Base-by-base conservation (phyloP, 1,140 invertebrate species). In the Leguminivora glycinivorella region DNA sequence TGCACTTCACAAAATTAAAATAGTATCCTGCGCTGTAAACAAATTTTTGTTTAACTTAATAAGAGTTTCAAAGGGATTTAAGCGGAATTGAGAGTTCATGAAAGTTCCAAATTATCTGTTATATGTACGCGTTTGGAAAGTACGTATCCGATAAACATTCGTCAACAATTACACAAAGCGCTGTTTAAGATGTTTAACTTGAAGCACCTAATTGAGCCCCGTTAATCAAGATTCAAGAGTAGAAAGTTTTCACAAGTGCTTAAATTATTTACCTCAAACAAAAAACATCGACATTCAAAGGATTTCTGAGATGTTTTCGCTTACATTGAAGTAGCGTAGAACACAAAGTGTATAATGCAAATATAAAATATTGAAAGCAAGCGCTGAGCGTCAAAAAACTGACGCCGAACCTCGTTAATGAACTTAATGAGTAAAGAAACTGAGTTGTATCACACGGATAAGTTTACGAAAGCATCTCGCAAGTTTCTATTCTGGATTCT, bases 151-250 rank as follows among this genome's bases (percentile, higher is more conserved):
- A 69, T 74, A 75, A 70, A 75, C 58, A 47, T 63, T 72, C 75
- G 73, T 77, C 70, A 83, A 86, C 83, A 86, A 85, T 84, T 79
- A 84, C 71, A 84, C 70, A 79, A 81, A 86, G 84, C 82, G 77
- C 72, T 80, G 79, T 81, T 79, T 75, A 80, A 84, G 87, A 85
- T 85, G 82, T 87, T 85, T 80, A 87, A 90, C 75, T 86, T 83
- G 77, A 86, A 90, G 82, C 75, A 86, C 80, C 80, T 87, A 89
- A 90, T 89, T 88, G 83, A 87, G 86, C 80, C 75, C 76, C 80
- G 86, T 89, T 90, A 89, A 90, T 88, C 86, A 89, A 88, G 83
- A 89, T 89, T 88, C 86, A 89, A 88, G 82, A 89, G 78, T 78
- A 77, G 77, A 73, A 87, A 89, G 84, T 90, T 88, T 90, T 89